phyloP scores from a whole-genome alignment of 2,113 vertebrate genomes.

The Sus scrofa region DNA sequence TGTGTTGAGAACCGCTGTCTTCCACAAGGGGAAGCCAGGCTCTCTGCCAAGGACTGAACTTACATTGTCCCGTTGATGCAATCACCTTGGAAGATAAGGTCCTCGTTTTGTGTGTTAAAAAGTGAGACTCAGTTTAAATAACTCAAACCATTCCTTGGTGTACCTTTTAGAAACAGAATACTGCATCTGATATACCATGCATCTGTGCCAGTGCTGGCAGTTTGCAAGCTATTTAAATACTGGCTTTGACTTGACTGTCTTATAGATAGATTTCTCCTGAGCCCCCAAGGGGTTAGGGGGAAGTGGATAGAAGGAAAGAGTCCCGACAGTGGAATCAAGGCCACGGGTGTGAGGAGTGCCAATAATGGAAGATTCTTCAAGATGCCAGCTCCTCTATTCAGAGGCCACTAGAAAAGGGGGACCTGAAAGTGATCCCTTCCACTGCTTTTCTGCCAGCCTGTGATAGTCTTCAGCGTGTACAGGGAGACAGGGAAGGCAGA shows the following conservation, averaged over 20 bases:
- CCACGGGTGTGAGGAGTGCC: background rate
- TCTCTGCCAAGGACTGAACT: background rate
- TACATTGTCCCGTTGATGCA: background rate
- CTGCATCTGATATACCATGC: slow-evolving; percentile 48
- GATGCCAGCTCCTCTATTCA: background rate
- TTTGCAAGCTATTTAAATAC: slow-evolving; percentile 12
- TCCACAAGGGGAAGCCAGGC: slow-evolving; percentile 8
- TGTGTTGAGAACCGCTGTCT: background rate
- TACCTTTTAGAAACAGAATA: slow-evolving; percentile 53
- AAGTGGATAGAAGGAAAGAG: background rate
- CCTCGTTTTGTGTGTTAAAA: slow-evolving; percentile 54
- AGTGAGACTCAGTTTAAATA: slow-evolving; percentile 8
- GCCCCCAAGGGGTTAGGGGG: background rate
- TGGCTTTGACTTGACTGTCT: slow-evolving; percentile 29
- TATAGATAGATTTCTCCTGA: background rate
- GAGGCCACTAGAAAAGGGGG: background rate
- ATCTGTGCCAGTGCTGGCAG: background rate
- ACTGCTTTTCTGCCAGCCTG: background rate
- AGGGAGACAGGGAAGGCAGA: background rate
- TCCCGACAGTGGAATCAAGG: background rate
- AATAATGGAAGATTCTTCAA: background rate
- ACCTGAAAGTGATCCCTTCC: background rate
- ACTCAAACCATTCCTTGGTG: background rate
- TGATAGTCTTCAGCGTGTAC: background rate
- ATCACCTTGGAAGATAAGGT: background rate